Evolutionary conservation across 2,888 invertebrate species (phyloP), one percentile per base, ranked within the genome.

Genomic region (Dicyrtoma fusca): DNA sequence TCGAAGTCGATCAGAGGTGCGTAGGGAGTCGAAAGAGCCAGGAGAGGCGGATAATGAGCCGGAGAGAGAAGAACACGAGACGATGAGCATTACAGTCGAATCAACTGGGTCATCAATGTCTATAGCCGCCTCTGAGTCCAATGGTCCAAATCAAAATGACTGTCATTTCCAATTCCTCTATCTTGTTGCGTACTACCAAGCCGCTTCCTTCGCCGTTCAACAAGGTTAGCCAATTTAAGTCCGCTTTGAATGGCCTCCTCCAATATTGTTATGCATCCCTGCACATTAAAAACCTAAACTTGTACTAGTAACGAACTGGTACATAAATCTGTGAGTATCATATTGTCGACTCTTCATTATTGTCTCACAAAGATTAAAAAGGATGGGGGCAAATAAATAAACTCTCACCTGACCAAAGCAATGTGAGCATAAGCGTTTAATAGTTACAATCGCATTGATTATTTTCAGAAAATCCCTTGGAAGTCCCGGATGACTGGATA

Each of bases 81-180:
- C 72, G 34, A 64, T 53, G 51, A 62, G 64, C 42, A 68, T 74
- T 42, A 47, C 55, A 49, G 70, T 78, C 49, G 77, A 77, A 68
- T 76, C 78, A 53, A 76, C 78, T 57, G 79, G 77, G 53, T 68
- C 75, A 49, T 77, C 78, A 45, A 73, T 80, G 23, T 80, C 80
- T 14, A 78, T 80, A 25, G 77, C 75, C 21, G 76, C 80, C 17
- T 76, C 76, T 17, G 75, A 77, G 57, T 45, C 69, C 74, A 75
- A 72, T 66, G n/a, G n/a, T n/a, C 76, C 23, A 73, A 73, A 75
- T 65, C 74, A 17, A 69, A 74, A 76, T 66, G 76, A 77, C 62
- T 80, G 78, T 72, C 68, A 76, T 45, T 74, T 75, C 49, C 78
- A 77, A 64, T 78, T 77, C 49, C 75, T 80, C 63, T 80, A 78